Conservation (phyloP, 2,113 vertebrate species). For the Haemorhous mexicanus region DNA sequence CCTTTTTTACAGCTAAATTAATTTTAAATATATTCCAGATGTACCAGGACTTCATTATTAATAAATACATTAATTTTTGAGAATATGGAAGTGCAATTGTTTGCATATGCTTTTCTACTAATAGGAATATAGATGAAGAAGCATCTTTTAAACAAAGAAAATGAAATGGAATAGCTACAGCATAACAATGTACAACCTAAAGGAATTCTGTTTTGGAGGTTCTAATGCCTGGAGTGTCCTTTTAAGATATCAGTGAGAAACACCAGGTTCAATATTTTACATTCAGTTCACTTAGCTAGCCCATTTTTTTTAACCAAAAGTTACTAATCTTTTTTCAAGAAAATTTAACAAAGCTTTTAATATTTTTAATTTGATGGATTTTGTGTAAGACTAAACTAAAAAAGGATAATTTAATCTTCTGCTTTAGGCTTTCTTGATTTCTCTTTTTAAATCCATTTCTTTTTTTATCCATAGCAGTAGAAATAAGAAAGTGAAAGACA, state of each 20-base stretch:
- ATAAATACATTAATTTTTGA: constrained; percentile 13
- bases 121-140: not conserved
- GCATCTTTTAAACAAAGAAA: not conserved
- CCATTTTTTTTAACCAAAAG: not conserved
- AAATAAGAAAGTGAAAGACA: not conserved
- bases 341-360: not conserved
- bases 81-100: not conserved
- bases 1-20: not conserved
- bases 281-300: not conserved
- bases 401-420: not conserved
- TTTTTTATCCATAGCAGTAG: not conserved
- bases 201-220: not conserved
- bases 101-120: not conserved
- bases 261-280: not conserved
- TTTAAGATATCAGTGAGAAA: not conserved
- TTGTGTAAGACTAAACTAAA: not conserved
- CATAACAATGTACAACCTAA: not conserved
- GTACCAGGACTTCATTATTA: not conserved
- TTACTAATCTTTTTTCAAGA: not conserved
- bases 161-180: not conserved
- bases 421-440: not conserved
- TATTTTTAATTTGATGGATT: not conserved
- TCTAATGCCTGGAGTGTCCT: not conserved
- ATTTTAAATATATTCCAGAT: not conserved
- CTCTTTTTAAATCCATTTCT: not conserved